Evolutionary conservation across 2,888 invertebrate species (phyloP), one percentile per base, ranked within the genome.

Genomic region (Sarcophaga variegata): DNA sequence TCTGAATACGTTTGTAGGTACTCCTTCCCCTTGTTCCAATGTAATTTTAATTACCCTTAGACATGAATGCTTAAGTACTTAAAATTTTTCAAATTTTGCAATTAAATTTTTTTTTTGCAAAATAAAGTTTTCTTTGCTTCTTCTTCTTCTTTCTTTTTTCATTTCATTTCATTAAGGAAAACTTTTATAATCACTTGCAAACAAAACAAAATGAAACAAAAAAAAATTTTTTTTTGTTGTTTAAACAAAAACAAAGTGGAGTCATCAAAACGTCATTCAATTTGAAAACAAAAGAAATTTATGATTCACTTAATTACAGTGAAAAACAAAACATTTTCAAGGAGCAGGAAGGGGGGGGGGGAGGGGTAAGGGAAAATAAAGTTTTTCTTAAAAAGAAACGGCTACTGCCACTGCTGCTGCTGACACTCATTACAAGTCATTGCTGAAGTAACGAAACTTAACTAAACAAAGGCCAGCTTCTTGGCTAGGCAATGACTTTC

Each of bases 31-130:
- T 45, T 27, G 75, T 66, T 11, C 2, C 6, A 62, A 71, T 47
- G 25, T 17, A 22, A 70, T 64, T 64, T 45, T 82, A 71, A 82
- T 82, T 82, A 82, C 82, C 82, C 82, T 10, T 54, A 81, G 76
- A 76, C 62, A 63, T 63, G 49, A 69, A 69, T 69, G 49, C 62
- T 81, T 49, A 54, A 81, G 45, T 37, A 60, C 75, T 49, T 37
- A 76, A 71, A 76, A 76, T 12, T 54, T 71, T 70, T 76, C 54
- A 22, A 22, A 22, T 22, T 22, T 22, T 76, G 22, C 54, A 69
- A 75, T 69, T 75, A 67, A 81, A 70, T 10, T 25, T 22, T 2
- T 12, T 12, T 49, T 75, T 67, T 67, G 10, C 59, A 64, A 64
- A 66, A 47, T 59, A 81, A 81, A 66, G 17, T 76, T 82, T 10